Conservation (phyloP, 2,113 vertebrate species). For the Sebastes fasciatus region DNA sequence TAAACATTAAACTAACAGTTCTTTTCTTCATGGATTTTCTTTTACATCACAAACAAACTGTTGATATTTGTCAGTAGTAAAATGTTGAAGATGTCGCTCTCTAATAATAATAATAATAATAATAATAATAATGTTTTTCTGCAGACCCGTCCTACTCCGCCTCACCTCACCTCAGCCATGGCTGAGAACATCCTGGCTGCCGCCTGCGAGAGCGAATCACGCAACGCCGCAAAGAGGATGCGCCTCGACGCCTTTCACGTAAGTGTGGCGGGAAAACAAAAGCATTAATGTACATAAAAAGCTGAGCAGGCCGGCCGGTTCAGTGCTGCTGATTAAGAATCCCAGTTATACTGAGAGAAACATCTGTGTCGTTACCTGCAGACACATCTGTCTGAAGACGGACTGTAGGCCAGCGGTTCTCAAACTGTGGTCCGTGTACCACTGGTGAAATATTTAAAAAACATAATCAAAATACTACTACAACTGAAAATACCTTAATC, state of each 20-base stretch:
- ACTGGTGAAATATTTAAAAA: too few relatives aligned
- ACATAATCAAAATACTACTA: too few relatives aligned
- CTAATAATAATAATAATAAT: too few relatives aligned
- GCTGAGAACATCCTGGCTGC: slow-evolving; percentile 98
- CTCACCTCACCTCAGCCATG: slow-evolving; percentile 98
- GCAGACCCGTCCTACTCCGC: slow-evolving; percentile 86
- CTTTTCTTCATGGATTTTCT: neutral
- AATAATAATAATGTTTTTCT: neutral
- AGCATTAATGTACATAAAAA: neutral
- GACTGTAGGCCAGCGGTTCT: too few relatives aligned
- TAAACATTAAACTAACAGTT: neutral
- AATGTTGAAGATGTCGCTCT: neutral
- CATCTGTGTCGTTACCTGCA: neutral
- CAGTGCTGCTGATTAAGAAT: neutral
- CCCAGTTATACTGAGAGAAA: neutral
- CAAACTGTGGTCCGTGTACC: too few relatives aligned
- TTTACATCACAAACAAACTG: neutral
- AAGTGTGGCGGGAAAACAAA: neutral
- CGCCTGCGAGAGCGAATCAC: slow-evolving; percentile 96
- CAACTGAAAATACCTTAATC: too few relatives aligned
- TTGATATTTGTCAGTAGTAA: neutral
- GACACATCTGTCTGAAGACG: too few relatives aligned
- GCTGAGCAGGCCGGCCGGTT: neutral
- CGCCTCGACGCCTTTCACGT: slow-evolving; percentile 88
- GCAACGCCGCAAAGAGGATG: slow-evolving; percentile 99